phyloP scores from a whole-genome alignment of 2,888 invertebrate species.

The Platypus cylindrus region DNA sequence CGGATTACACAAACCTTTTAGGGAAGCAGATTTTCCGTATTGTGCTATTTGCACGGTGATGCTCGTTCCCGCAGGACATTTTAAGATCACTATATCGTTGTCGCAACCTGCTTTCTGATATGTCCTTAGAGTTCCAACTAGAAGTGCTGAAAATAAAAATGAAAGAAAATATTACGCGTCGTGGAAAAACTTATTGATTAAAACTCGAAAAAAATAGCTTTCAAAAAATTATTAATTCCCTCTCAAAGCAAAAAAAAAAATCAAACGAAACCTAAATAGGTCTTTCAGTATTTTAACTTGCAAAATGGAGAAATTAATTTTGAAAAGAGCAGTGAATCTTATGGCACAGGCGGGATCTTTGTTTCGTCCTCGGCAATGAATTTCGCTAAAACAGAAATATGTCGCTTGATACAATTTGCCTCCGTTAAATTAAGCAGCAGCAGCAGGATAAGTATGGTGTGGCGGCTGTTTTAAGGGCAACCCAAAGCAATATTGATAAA shows the following conservation, averaged over 20 bases:
- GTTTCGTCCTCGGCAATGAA: no score
- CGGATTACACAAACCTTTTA: slow-evolving; percentile 27
- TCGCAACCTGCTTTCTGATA: slow-evolving; percentile 89
- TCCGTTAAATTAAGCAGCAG: slow-evolving; percentile 3
- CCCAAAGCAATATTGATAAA: slow-evolving; percentile 3
- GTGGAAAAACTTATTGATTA: no score
- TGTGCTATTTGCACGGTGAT: slow-evolving; percentile 86
- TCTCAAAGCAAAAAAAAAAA: no score
- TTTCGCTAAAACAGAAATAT: no score
- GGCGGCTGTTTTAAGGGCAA: slow-evolving; percentile 1
- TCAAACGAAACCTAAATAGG: no score
- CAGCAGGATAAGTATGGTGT: slow-evolving; percentile 1
- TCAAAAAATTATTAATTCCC: no score
- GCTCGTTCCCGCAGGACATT: slow-evolving; percentile 83
- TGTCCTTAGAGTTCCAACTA: slow-evolving; percentile 80
- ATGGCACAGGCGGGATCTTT: no score
- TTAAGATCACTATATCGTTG: slow-evolving; percentile 73
- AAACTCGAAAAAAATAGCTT: no score
- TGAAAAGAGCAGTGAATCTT: no score
- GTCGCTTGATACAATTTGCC: background rate
- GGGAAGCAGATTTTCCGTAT: slow-evolving; percentile 55
- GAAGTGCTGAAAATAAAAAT: slow-evolving; percentile 51
- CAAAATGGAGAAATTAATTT: no score
- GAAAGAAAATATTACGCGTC: no score
- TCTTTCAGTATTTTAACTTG: no score